Evolutionary conservation across 2,113 vertebrate species (phyloP).

Genomic region (Poecile atricapillus): DNA sequence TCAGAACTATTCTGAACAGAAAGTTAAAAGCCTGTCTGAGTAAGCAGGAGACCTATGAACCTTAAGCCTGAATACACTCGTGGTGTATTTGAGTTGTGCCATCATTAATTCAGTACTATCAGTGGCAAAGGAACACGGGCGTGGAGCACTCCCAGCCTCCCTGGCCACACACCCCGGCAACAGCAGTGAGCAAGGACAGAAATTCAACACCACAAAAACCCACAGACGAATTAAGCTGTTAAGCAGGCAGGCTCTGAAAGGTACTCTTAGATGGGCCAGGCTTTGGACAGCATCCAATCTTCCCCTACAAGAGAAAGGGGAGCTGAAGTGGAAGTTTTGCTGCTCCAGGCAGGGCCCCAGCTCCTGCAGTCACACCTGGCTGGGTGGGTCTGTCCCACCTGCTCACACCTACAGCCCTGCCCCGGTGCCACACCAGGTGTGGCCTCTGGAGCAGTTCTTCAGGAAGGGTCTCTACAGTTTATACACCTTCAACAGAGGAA

Average conservation of each 20-base stretch:
- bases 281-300: not conserved
- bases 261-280: not conserved
- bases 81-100: not conserved
- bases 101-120: not conserved
- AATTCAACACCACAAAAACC: not conserved
- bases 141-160: not conserved
- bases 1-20: not conserved
- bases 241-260: not conserved
- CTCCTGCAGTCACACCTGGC: not conserved
- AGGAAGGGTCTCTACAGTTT: fast-evolving
- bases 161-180: not conserved
- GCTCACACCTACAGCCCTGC: not conserved
- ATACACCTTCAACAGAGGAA: not conserved
- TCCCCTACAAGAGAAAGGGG: not conserved
- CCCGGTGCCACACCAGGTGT: fast-evolving
- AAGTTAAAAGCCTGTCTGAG: not conserved
- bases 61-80: fast-evolving
- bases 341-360: not conserved
- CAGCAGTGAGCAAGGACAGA: not conserved
- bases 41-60: not conserved
- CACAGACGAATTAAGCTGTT: fast-evolving
- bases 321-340: not conserved
- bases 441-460: not conserved
- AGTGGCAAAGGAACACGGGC: not conserved
- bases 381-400: not conserved